Percentiles rank a stretch among this genome's conserved stretches.
phyloP scores from a whole-genome alignment of 2,888 invertebrate species.

The Eustalomyia histrio region DNA sequence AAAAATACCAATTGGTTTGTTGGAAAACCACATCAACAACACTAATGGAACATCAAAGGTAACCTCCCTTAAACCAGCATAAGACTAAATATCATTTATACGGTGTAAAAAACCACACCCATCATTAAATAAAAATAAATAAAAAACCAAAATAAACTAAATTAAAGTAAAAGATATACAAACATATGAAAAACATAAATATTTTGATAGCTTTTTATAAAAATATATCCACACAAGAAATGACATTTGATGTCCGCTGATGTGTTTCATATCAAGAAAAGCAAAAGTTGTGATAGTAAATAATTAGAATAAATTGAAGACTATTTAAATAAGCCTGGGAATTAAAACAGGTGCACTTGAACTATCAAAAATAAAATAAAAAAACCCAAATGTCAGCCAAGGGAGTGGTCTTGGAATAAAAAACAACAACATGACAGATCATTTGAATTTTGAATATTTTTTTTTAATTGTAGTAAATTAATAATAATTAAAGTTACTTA shows the following conservation, averaged over 20 bases:
- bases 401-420: constrained; percentile 48
- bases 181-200: constrained; percentile 62
- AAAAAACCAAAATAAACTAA: constrained; percentile 47
- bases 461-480: constrained; percentile 49
- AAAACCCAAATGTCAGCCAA: background rate
- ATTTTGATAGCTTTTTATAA: constrained; percentile 66
- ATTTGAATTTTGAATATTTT: background rate
- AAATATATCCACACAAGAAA: constrained; percentile 29
- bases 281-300: constrained; percentile 21
- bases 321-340: constrained; percentile 59
- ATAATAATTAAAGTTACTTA: constrained; percentile 45
- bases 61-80: constrained; percentile 46
- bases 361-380: background rate
- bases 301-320: constrained; percentile 61
- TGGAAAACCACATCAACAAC: constrained; percentile 52
- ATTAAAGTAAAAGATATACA: constrained; percentile 15
- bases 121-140: constrained; percentile 19
- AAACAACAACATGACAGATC: constrained; percentile 4
- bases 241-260: constrained; percentile 44
- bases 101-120: constrained; percentile 52
- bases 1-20: constrained; percentile 37
- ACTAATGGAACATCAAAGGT: constrained; percentile 60
- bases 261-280: constrained; percentile 27
- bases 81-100: constrained; percentile 24
- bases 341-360: constrained; percentile 50